Base-by-base conservation (phyloP, 2,888 invertebrate genomes). In the Euplexia lucipara region DNA sequence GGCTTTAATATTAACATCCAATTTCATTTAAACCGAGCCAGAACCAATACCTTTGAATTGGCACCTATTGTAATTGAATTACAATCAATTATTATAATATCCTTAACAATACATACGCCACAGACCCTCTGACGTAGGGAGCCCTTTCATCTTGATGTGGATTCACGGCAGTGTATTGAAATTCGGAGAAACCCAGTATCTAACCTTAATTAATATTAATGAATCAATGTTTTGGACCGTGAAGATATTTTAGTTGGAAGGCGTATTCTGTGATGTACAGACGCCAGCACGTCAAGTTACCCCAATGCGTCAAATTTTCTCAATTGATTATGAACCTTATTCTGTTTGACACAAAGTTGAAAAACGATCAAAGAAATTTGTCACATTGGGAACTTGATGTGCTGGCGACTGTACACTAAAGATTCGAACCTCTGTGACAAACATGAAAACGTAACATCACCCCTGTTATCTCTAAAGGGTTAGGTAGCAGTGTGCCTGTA, bases 191-290 rank as follows among this genome's bases (percentile, higher is more conserved):
- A 48, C 57, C 62, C 57, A 65, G 39, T 58, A 76, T 67, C 67
- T 58, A 76, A 67, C 65, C 71, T 73, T 73, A 64, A 75, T 79
- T 83, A 57, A 26, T 56, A 77, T 79, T 80, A 84, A 83, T 81
- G 68, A 76, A 64, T 67, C 58, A 70, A 54, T 79, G 73, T 79
- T 79, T 75, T 52, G 18, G 41, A 61, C 41, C 59, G 47, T 59
- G 32, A 47, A 26, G 34, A 63, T 75, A n/a, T n/a, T n/a, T 62
- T 32, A 10, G 1, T 12, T 34, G 30, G 34, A 22, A 12, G 58
- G 7, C 6, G 18, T 65, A 45, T 44, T 66, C 67, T 66, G 54
- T n/a, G n/a, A n/a, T n/a, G n/a, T n/a, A n/a, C n/a, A n/a, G n/a
- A n/a, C n/a, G n/a, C n/a, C n/a, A n/a, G n/a, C n/a, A n/a, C n/a